phyloP scores from a whole-genome alignment of 2,797 vertebrate genomes.

The Microctenopoma lineatum region DNA sequence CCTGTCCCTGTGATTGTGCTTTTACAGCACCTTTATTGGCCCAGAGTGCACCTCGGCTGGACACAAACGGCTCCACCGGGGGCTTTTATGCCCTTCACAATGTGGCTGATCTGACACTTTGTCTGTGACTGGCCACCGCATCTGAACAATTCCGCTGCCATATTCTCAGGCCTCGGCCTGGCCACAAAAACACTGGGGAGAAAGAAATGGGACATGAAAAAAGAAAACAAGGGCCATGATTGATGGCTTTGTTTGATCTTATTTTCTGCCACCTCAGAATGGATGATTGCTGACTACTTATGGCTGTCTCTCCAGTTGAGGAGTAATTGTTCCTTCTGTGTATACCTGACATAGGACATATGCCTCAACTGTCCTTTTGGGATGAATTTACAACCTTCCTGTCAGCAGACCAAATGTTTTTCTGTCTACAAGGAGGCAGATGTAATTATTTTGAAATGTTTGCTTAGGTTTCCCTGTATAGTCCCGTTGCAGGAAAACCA shows the following conservation, averaged over 20 bases:
- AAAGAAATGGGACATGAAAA: slow-evolving; percentile 64
- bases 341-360: slow-evolving; percentile 79
- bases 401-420: slow-evolving; percentile 72
- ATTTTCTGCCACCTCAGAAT: slow-evolving; percentile 79
- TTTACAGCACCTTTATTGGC: slow-evolving; percentile 51
- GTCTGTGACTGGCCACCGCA: slow-evolving; percentile 72
- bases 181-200: slow-evolving; percentile 72
- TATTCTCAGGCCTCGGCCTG: slow-evolving; percentile 64
- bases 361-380: slow-evolving; percentile 68
- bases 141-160: slow-evolving; percentile 62
- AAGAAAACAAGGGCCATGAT: slow-evolving; percentile 74
- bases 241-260: slow-evolving; percentile 82
- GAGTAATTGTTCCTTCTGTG: slow-evolving; percentile 77
- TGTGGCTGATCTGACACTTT: slow-evolving; percentile 77
- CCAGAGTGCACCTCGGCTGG: slow-evolving; percentile 72
- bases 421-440: slow-evolving; percentile 66
- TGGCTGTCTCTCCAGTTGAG: slow-evolving; percentile 73
- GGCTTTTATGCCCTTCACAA: slow-evolving; percentile 73
- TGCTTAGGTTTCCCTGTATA: slow-evolving; percentile 68
- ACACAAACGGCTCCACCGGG: slow-evolving; percentile 73
- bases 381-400: slow-evolving; percentile 69
- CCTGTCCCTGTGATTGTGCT: slow-evolving; percentile 44
- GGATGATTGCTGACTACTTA: slow-evolving; percentile 81
- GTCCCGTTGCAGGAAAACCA: slow-evolving; percentile 55
- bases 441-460: slow-evolving; percentile 77